Percentiles rank a stretch among this genome's conserved stretches.
These are phyloP conservation scores for Beris morrisii DNA, from an alignment of 2,888 invertebrate species.

Conservation along the genomic window DNA sequence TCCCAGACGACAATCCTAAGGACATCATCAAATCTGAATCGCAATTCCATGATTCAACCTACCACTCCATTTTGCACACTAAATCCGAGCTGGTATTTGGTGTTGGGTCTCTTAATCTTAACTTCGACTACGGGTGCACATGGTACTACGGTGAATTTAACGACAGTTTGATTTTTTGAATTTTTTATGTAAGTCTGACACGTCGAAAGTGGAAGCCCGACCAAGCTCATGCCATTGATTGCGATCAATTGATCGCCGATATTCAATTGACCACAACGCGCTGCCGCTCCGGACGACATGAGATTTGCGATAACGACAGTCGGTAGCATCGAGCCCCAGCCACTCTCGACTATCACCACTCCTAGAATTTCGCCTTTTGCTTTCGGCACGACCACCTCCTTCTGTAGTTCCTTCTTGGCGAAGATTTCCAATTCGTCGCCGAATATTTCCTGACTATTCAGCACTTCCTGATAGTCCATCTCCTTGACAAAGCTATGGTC, in stretches of 20 bases:
- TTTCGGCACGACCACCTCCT: constrained; percentile 98
- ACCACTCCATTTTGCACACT: constrained; percentile 99
- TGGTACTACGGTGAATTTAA: constrained; percentile 97
- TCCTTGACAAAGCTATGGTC: constrained; percentile 99
- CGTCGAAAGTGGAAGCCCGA: constrained; percentile 94
- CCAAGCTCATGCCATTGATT: constrained; percentile 97
- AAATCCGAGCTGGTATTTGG: constrained; percentile 99
- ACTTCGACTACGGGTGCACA: constrained; percentile 99
- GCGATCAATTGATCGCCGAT: constrained; percentile 99
- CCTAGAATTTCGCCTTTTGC: constrained; percentile 97
- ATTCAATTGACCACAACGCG: constrained; percentile 96
- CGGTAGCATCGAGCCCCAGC: constrained; percentile 99
- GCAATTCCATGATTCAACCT: constrained; percentile 51
- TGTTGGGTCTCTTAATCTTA: constrained; percentile 97
- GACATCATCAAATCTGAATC: background rate
- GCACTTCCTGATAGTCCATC: constrained; percentile 99
- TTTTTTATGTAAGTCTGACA: constrained; percentile 99
- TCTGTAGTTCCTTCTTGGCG: constrained; percentile 96
- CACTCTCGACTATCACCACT: constrained; percentile 98
- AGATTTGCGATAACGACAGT: constrained; percentile 99
- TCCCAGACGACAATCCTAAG: background rate
- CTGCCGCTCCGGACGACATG: constrained; percentile 95
- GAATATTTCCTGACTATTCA: constrained; percentile 99
- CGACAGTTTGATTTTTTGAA: constrained; percentile 97
- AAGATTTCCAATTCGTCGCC: constrained; percentile 99